Percentiles rank a stretch among this genome's conserved stretches.
Evolutionary conservation across 2,113 vertebrate genomes (phyloP).

Genomic region (Notothenia coriiceps): DNA sequence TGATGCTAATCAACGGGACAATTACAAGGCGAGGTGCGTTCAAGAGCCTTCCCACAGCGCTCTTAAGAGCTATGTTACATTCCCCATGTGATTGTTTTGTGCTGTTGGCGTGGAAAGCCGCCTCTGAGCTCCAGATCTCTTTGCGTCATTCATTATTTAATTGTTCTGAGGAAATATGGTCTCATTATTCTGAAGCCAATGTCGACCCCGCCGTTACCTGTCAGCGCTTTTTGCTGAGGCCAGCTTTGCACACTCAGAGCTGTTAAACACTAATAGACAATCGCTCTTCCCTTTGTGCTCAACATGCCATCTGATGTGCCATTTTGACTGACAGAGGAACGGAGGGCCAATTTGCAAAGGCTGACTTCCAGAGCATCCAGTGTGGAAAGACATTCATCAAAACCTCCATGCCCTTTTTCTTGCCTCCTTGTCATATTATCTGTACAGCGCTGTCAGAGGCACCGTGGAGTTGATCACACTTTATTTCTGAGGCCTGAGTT

Average conservation of each 20-base stretch:
- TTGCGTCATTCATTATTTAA: constrained; percentile 52
- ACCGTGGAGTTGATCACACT: constrained; percentile 31
- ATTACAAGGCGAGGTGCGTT: constrained; percentile 41
- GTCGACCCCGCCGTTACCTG: constrained; percentile 63
- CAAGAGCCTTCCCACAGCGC: constrained; percentile 14
- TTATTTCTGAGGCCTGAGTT: constrained; percentile 21
- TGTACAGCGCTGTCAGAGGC: constrained; percentile 46
- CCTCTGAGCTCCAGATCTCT: constrained; percentile 19
- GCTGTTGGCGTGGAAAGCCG: neutral
- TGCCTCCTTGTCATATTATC: constrained; percentile 62
- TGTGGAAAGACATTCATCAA: constrained; percentile 68
- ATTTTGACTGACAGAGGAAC: constrained; percentile 70
- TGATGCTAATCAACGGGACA: constrained; percentile 53
- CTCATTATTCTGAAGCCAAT: constrained; percentile 69
- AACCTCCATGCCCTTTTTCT: constrained; percentile 56
- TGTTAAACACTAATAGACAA: constrained; percentile 76
- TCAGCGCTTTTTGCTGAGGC: constrained; percentile 75
- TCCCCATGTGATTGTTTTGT: constrained; percentile 15
- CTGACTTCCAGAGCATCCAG: constrained; percentile 60
- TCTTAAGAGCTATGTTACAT: neutral
- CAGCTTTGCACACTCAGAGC: constrained; percentile 49
- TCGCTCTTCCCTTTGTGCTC: constrained; percentile 65
- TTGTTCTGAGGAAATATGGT: constrained; percentile 49
- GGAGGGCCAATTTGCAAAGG: constrained; percentile 73
- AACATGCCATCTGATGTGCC: constrained; percentile 55